Evolutionary conservation across 2,113 vertebrate genomes (phyloP).

Genomic region (Vulpes ferrilata): DNA sequence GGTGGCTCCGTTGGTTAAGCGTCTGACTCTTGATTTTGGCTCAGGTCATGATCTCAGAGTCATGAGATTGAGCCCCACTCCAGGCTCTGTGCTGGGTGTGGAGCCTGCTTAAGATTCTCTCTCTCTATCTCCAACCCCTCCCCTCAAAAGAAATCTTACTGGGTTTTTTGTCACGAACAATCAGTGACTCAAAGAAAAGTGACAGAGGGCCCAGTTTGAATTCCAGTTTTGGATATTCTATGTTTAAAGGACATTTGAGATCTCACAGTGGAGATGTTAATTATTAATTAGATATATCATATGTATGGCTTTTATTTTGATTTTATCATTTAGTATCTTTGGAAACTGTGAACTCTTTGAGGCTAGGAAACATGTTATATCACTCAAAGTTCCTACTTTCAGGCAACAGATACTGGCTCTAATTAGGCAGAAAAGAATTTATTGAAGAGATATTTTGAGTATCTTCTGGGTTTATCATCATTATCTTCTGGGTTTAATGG

Average conservation of each 20-base stretch:
- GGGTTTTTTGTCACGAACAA: not conserved
- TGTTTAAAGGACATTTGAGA: not conserved
- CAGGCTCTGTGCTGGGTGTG: not conserved
- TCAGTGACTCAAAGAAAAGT: not conserved
- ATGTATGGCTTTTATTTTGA: not conserved
- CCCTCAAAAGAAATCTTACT: not conserved
- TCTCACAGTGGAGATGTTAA: not conserved
- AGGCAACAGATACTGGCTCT: not conserved
- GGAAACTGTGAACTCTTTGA: not conserved
- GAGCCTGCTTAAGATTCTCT: not conserved
- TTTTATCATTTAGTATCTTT: not conserved
- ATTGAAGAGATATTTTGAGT: not conserved
- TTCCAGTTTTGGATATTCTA: not conserved
- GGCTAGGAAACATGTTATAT: not conserved
- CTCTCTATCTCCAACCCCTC: not conserved
- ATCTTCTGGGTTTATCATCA: not conserved
- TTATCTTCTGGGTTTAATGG: not conserved
- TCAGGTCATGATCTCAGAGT: not conserved
- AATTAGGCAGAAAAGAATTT: not conserved
- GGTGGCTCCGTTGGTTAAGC: not conserved
- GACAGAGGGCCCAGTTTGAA: not conserved
- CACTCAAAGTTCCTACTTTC: constrained; percentile 5
- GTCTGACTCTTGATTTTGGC: not conserved
- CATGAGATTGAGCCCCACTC: not conserved
- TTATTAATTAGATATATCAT: not conserved